phyloP scores from a whole-genome alignment of 2,797 vertebrate genomes.

The Buceros bicornis region DNA sequence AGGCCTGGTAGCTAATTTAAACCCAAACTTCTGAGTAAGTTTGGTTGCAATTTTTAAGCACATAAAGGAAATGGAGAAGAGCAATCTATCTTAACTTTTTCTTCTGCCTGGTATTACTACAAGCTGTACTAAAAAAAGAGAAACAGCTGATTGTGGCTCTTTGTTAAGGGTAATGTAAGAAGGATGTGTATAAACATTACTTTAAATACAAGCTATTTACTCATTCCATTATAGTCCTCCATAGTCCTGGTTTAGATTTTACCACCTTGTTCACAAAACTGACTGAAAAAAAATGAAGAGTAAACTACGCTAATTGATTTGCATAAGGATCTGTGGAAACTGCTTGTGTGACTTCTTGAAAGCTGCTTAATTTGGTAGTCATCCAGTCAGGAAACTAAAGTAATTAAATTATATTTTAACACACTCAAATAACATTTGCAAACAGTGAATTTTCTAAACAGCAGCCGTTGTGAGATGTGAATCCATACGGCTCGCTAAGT shows the following conservation, averaged over 20 bases:
- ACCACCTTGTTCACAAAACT: neutral
- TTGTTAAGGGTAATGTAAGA: neutral
- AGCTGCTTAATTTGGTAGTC: neutral
- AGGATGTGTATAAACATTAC: neutral
- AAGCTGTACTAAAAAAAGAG: neutral
- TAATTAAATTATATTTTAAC: neutral
- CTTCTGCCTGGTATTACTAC: neutral
- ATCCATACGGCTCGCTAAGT: rapidly evolving
- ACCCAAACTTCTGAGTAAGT: neutral
- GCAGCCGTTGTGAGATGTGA: neutral
- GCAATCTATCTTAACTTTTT: neutral
- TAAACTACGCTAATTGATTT: neutral
- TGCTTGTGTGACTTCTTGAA: neutral
- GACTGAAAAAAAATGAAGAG: neutral
- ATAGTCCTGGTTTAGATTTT: neutral
- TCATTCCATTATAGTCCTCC: neutral
- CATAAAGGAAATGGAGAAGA: neutral
- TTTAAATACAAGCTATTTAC: neutral
- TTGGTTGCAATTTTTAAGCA: neutral
- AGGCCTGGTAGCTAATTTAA: neutral
- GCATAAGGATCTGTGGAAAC: neutral
- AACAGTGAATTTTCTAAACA: neutral
- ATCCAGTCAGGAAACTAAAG: neutral
- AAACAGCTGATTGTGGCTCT: neutral
- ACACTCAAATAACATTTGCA: neutral